Base-by-base conservation (phyloP, 2,888 invertebrate genomes). In the Caenorhabditis doughertyi region DNA sequence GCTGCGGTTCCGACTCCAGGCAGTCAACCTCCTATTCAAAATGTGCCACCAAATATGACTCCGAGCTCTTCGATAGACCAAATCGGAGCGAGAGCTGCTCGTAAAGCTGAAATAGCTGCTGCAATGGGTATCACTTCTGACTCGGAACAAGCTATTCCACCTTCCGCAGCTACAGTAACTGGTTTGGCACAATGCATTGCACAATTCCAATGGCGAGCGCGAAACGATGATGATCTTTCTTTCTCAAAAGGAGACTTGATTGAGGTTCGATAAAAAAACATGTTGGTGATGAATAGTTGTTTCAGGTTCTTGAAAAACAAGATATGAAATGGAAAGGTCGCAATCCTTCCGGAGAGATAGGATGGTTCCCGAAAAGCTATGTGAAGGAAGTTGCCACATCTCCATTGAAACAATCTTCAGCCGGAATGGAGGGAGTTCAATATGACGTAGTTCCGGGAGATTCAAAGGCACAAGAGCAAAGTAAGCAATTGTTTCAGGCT, bases 261-360 rank as follows among this genome's bases (percentile, higher is more conserved):
- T 77, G 92, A 92, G 74, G 88, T 85, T 5, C 47, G 21, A 53
- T 23, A 2, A 35, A 4, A 29, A 5, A 11, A n/a, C 4, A 32
- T 29, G 16, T n/a, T 55, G 9, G 18, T 29, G 3, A 32, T 4
- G 2, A 49, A 9, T n/a, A 44, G 9, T 32, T 11, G 16, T 55
- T 44, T 47, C n/a, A 85, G 76, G 94, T 95, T 25, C 92, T 93
- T 72, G 94, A 94, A 89, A 94, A 94, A 89, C 92, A 94, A 92
- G 94, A 94, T 71, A 93, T 94, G 92, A 94, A 94, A 94, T 94
- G 94, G 94, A 94, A 93, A 81, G 95, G 95, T 3, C 93, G 94
- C 85, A 92, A 94, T 25, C 72, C 84, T 11, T 77, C 83, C 53
- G 88, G 87, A 35, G 74, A 83, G 16, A 55, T 77, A 23, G 92